Evolutionary conservation across 2,888 invertebrate species (phyloP).

Genomic region (Tenthredo distinguenda): DNA sequence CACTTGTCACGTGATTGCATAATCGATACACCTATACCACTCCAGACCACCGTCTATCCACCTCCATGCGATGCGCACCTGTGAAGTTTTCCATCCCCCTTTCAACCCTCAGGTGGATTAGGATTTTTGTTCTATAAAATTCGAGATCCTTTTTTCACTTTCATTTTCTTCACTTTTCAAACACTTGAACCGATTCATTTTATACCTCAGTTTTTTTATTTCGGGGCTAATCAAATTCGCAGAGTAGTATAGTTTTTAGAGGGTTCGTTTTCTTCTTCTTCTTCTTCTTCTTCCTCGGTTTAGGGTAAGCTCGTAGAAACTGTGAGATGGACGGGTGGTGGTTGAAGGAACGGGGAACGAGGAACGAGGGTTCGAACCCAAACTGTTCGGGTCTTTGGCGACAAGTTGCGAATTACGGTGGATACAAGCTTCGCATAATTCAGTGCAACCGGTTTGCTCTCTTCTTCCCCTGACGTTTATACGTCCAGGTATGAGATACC

Average conservation of each 20-base stretch:
- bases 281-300: neutral
- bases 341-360: neutral
- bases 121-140: neutral
- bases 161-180: neutral
- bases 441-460: conserved; percentile 37
- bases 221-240: neutral
- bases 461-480: conserved; percentile 23
- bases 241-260: neutral
- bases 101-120: conserved; percentile 8
- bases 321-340: neutral
- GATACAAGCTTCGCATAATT: conserved; percentile 39
- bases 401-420: conserved; percentile 42
- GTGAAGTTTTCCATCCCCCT: conserved; percentile 25
- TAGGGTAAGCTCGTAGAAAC: neutral
- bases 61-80: conserved; percentile 14
- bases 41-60: conserved; percentile 64
- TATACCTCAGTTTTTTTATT: neutral
- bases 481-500: neutral
- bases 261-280: neutral
- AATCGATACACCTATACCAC: conserved; percentile 71
- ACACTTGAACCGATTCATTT: neutral
- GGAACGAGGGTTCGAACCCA: conserved; percentile 39
- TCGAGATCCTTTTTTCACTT: neutral
- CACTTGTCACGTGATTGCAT: conserved; percentile 71
- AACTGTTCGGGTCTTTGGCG: conserved; percentile 37